Conservation (phyloP, 2,113 vertebrate species). For the Canis aureus region DNA sequence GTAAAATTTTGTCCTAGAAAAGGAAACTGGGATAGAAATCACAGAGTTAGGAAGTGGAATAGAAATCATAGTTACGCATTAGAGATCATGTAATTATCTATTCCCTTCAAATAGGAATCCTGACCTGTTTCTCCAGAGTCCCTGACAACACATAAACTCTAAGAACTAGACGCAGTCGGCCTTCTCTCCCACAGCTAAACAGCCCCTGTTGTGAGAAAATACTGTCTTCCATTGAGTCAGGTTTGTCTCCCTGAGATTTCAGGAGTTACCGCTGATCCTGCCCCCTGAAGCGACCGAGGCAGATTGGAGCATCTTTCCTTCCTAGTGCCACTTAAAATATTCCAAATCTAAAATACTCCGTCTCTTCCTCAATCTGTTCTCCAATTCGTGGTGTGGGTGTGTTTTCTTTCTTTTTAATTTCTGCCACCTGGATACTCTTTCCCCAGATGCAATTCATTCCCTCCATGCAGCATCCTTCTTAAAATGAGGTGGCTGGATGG, state of each 20-base stretch:
- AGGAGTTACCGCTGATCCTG: constrained; percentile 1
- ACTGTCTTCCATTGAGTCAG: not conserved
- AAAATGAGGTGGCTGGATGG: not conserved
- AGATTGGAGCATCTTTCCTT: constrained; percentile 8
- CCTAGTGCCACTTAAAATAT: not conserved
- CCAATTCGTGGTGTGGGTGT: not conserved
- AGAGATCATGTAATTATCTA: constrained; percentile 27
- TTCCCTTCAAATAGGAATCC: constrained; percentile 48
- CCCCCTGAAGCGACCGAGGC: not conserved
- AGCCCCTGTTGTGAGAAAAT: constrained; percentile 28
- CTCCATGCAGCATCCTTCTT: not conserved
- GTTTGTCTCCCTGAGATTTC: not conserved
- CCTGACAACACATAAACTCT: not conserved
- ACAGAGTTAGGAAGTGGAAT: not conserved
- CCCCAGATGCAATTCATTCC: not conserved
- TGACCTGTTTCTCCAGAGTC: not conserved
- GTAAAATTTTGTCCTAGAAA: not conserved
- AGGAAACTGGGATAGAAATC: constrained; percentile 44
- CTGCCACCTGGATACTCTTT: constrained; percentile 53
- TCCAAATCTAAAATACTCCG: constrained; percentile 34
- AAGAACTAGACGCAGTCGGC: not conserved
- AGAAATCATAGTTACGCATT: not conserved
- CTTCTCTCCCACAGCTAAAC: not conserved
- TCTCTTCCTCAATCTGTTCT: constrained; percentile 41
- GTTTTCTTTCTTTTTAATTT: not conserved